Evolutionary conservation across 2,888 invertebrate species (phyloP).

Genomic region (Bembecia ichneumoniformis): DNA sequence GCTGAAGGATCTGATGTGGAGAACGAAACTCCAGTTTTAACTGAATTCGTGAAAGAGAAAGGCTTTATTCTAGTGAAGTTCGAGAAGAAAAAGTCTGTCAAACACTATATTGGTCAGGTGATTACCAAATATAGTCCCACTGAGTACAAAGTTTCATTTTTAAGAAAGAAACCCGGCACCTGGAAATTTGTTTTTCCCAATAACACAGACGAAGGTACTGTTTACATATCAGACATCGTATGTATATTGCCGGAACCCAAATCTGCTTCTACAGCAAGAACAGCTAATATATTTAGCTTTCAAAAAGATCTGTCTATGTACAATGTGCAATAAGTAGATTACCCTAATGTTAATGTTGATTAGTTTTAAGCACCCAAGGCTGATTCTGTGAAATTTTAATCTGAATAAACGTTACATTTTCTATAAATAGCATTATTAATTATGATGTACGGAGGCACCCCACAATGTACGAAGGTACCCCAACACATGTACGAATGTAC

Average conservation of each 20-base stretch:
- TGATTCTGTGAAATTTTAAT: no score
- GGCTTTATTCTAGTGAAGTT: slow-evolving; percentile 1
- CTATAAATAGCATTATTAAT: no score
- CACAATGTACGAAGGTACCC: no score
- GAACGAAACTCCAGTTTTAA: slow-evolving; percentile 1
- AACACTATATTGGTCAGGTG: slow-evolving; percentile 1
- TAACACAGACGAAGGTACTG: slow-evolving; percentile 2
- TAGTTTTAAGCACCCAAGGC: no score
- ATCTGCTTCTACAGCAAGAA: slow-evolving; percentile 2
- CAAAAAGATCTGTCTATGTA: no score
- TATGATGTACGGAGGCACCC: no score
- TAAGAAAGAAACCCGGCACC: slow-evolving; percentile 1
- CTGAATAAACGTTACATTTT: no score
- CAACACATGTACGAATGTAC: no score
- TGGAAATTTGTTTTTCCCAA: slow-evolving; percentile 2
- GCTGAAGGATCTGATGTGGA: background rate
- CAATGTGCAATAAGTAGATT: no score
- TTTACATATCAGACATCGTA: slow-evolving; percentile 1
- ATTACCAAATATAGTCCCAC: background rate
- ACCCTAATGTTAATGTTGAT: no score
- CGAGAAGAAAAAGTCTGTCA: slow-evolving; percentile 1
- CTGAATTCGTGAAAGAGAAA: background rate
- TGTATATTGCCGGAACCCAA: background rate
- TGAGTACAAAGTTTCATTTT: slow-evolving; percentile 1
- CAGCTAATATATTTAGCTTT: no score